Evolutionary conservation across 53 echinoderm and acorn worm genomes (phyloP), one percentile per base, ranked within the genome.

Genomic region (Echinometra lucunter): DNA sequence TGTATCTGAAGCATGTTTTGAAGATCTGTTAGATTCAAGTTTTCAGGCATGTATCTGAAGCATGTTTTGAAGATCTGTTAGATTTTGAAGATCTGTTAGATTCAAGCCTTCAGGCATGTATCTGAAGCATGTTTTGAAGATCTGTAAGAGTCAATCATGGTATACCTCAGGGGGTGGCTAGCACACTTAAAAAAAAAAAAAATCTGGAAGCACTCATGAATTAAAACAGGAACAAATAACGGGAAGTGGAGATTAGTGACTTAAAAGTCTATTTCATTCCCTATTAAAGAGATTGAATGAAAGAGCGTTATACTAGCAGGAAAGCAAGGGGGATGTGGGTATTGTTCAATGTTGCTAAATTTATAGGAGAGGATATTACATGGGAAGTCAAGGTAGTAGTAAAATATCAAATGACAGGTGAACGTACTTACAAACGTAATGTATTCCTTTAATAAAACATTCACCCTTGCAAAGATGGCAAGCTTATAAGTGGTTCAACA

Each of bases 201-300:
- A 72, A 30, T 13, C 35, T 35, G 72, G 35, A 53, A 72, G 72
- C 35, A 32, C 35, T 35, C 0, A 15, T 12, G 58, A 90, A 83
- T 83, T 83, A 83, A 81, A 47, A 83, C 83, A 44, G 83, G 83
- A 47, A 83, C 1, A 83, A 83, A 83, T 44, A 83, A 1, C 9
- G 45, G 83, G 83, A 83, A 83, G 83, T 47, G 23, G 25, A 47
- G 83, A 83, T 83, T 83, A 83, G 83, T 45, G 83, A 47, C 23
- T 83, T 44, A 25, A n/a, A 72, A 72, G 72, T 72, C 32, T 30
- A 35, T 72, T 72, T 72, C 32, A 35, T 72, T 72, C 32, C 35
- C 15, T 3, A n/a, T n/a, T n/a, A n/a, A 72, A 72, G 35, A 72
- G 72, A 72, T 34, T 72, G 72, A 35, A 72, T 15, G 32, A 72